Percentiles rank a stretch among this genome's conserved stretches.
phyloP scores from a whole-genome alignment of 2,888 invertebrate species.

The Cantharis nigra region DNA sequence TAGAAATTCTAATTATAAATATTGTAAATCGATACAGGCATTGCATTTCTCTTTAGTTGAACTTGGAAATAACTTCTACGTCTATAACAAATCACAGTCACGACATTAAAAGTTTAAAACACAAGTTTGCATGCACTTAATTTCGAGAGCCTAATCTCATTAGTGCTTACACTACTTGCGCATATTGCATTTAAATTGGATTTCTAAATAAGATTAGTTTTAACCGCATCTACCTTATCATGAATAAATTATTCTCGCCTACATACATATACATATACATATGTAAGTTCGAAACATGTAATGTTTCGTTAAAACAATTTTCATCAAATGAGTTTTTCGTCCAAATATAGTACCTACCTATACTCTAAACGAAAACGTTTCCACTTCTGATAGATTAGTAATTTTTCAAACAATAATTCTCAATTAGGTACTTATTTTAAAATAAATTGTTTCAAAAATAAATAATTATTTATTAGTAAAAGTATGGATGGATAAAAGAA shows the following conservation, averaged over 20 bases:
- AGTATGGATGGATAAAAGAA: not conserved
- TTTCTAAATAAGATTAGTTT: slow-evolving; percentile 4
- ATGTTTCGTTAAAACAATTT: not conserved
- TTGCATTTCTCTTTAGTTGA: slow-evolving; percentile 19
- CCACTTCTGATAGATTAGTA: not conserved
- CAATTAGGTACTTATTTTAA: not conserved
- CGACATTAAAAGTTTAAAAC: not conserved
- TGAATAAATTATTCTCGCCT: not conserved
- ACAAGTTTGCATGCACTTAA: slow-evolving; percentile 2
- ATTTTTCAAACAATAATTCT: not conserved
- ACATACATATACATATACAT: not conserved
- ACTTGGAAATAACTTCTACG: slow-evolving; percentile 8
- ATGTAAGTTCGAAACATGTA: not conserved
- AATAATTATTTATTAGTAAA: not conserved
- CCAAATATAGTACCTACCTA: not conserved
- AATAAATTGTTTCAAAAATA: too few relatives aligned
- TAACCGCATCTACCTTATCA: not conserved
- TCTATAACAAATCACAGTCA: not conserved
- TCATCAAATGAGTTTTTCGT: not conserved
- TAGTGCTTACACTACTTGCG: not conserved
- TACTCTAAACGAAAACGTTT: not conserved
- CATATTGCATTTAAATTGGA: slow-evolving; percentile 2
- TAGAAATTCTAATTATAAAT: slow-evolving; percentile 35
- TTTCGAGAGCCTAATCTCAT: not conserved
- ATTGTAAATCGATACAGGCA: slow-evolving; percentile 41